A percentile compares a stretch with the other conserved stretches of the same genome.
Conservation (phyloP, 2,888 invertebrate species). For the Lapara coniferarum region DNA sequence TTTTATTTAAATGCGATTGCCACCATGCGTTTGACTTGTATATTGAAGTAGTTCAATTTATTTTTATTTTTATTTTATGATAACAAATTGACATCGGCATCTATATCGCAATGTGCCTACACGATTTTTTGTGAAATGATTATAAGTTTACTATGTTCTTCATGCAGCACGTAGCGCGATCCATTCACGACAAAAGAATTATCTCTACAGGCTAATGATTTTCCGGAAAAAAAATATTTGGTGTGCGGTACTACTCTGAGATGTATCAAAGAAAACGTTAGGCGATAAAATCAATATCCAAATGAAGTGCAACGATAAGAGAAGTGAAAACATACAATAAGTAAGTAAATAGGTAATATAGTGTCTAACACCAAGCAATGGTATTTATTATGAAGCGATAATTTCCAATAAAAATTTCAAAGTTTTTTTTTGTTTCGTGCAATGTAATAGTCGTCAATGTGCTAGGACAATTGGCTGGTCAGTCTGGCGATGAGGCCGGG, state of each 20-base stretch:
- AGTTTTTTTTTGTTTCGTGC: slow-evolving; percentile 71
- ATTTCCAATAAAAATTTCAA: slow-evolving; percentile 66
- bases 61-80: slow-evolving; percentile 5
- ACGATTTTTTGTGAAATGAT: slow-evolving; percentile 44
- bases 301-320: slow-evolving; percentile 77
- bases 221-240: slow-evolving; percentile 57
- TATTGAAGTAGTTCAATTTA: slow-evolving; percentile 35
- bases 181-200: slow-evolving; percentile 64
- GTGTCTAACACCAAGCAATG: slow-evolving; percentile 77
- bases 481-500: slow-evolving; percentile 74
- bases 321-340: slow-evolving; percentile 72
- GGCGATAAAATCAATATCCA: slow-evolving; percentile 69
- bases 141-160: slow-evolving; percentile 51
- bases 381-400: slow-evolving; percentile 73
- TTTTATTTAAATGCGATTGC: slow-evolving; percentile 39
- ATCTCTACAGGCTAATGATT: slow-evolving; percentile 74
- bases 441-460: slow-evolving; percentile 79
- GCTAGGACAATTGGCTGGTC: slow-evolving; percentile 78
- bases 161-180: slow-evolving; percentile 74
- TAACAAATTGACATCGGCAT: neutral
- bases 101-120: slow-evolving; percentile 17
- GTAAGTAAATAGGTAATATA: slow-evolving; percentile 60
- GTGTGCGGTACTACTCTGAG: slow-evolving; percentile 65
- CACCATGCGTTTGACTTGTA: slow-evolving; percentile 59
- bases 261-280: slow-evolving; percentile 54